Evolutionary conservation across 2,113 vertebrate genomes (phyloP).

Genomic region (Mobula hypostoma): DNA sequence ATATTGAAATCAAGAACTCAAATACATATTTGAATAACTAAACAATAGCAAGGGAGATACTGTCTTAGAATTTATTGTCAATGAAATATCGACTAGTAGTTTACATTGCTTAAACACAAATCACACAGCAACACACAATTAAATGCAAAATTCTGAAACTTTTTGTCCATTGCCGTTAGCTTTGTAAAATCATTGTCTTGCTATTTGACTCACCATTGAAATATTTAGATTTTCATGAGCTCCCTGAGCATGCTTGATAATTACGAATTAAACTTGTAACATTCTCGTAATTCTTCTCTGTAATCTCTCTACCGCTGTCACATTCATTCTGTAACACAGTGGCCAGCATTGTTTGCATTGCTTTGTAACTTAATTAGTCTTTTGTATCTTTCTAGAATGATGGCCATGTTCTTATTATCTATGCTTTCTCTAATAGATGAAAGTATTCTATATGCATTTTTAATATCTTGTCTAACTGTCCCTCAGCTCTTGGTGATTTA

Average conservation of each 20-base stretch:
- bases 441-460: no score
- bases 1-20: slow-evolving; percentile 46
- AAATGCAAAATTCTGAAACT: not conserved
- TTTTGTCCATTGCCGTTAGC: not conserved
- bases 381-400: no score
- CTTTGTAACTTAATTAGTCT: no score
- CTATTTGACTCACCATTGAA: not conserved
- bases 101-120: not conserved
- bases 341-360: no score
- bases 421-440: no score
- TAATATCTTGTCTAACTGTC: no score
- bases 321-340: no score
- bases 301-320: no score
- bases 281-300: no score
- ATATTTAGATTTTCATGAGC: not conserved
- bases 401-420: no score
- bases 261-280: no score
- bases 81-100: not conserved
- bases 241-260: not conserved
- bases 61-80: not conserved
- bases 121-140: not conserved
- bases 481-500: no score
- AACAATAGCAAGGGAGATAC: slow-evolving; percentile 18
- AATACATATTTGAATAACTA: slow-evolving; percentile 40
- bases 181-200: not conserved